Evolutionary conservation across 1,140 invertebrate genomes (phyloP).

Genomic region (Euura saliciscinereae): DNA sequence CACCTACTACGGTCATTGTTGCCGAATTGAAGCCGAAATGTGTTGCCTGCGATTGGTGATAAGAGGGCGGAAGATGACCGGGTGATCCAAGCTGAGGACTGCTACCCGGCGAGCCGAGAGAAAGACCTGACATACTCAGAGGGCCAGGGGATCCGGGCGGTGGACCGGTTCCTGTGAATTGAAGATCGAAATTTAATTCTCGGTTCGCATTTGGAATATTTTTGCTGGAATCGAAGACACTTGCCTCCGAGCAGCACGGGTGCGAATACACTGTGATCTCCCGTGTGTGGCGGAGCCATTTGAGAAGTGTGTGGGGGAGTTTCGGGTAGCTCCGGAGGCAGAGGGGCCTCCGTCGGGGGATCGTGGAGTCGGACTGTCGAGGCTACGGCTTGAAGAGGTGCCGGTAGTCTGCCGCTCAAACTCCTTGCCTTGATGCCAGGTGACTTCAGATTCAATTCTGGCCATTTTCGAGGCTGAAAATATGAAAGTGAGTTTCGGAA

Average conservation of each 20-base stretch:
- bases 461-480: conserved; percentile 81
- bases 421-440: conserved; percentile 86
- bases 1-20: conserved; percentile 44
- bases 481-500: conserved; percentile 13
- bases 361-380: conserved; percentile 55
- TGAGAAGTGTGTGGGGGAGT: conserved; percentile 53
- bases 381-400: conserved; percentile 55
- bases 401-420: conserved; percentile 58
- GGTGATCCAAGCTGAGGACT: conserved; percentile 55
- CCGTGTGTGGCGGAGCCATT: conserved; percentile 40
- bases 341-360: conserved; percentile 44
- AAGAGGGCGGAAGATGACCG: conserved; percentile 41
- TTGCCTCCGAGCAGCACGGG: conserved; percentile 51
- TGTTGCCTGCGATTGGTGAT: conserved; percentile 54
- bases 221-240: conserved; percentile 16
- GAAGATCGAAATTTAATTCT: background rate
- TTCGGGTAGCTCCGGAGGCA: conserved; percentile 49
- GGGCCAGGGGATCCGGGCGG: conserved; percentile 52
- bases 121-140: conserved; percentile 49
- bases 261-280: conserved; percentile 56
- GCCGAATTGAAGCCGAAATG: conserved; percentile 56
- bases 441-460: conserved; percentile 84
- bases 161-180: conserved; percentile 36
- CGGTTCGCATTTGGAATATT: background rate
- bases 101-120: conserved; percentile 51